Evolutionary conservation across 2,113 vertebrate genomes (phyloP).

Genomic region (Eulacestoma nigropectus): DNA sequence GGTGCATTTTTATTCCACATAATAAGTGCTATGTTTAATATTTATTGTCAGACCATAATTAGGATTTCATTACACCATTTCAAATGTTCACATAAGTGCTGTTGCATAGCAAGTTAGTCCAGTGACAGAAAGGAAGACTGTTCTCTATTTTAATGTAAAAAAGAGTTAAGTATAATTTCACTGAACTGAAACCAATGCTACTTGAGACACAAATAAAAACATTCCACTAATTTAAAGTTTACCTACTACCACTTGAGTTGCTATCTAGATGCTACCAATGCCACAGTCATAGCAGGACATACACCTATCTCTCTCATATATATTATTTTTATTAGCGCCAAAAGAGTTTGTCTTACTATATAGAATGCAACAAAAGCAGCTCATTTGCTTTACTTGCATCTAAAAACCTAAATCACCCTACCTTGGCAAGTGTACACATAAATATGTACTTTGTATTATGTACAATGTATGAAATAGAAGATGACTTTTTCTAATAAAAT

Average conservation of each 20-base stretch:
- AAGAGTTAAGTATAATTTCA: neutral
- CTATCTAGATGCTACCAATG: neutral
- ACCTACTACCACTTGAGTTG: neutral
- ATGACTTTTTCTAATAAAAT: neutral
- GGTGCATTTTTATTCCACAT: neutral
- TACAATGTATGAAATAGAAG: neutral
- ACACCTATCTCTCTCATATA: neutral
- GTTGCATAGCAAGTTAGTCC: neutral
- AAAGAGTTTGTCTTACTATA: neutral
- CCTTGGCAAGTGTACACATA: neutral
- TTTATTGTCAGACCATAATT: neutral
- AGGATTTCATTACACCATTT: conserved; percentile 7
- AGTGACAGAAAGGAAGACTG: neutral
- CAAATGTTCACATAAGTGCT: neutral
- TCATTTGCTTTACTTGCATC: neutral
- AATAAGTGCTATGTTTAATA: neutral
- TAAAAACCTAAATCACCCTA: neutral
- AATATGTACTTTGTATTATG: neutral
- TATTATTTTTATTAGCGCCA: neutral
- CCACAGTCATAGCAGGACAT: neutral
- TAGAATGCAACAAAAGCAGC: neutral
- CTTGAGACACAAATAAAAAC: neutral
- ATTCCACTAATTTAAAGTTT: neutral
- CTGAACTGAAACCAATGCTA: neutral
- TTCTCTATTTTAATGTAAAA: neutral